Base-by-base conservation (phyloP, 2,888 invertebrate species). In the Mesorhabditis sp. region DNA sequence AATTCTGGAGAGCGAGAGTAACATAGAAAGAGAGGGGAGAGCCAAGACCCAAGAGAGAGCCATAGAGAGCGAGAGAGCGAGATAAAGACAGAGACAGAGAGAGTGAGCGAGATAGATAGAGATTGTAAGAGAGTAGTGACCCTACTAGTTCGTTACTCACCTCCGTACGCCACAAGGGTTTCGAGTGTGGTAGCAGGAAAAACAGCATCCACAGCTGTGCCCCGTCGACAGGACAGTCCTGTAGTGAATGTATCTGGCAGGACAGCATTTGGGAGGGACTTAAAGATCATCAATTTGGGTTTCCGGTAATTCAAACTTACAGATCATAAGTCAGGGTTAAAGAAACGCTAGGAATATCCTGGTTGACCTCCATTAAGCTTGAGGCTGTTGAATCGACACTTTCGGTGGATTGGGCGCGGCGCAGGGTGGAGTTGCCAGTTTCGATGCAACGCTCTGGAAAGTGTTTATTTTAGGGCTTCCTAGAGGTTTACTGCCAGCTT, bases 161-260 rank as follows among this genome's bases (percentile, higher is more conserved):
- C n/a, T 50, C 58, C 7, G 58, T 50, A 13, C 58, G 7, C 58
- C 58, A 50, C n/a, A 50, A 50, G 1, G 58, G 58, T 2, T 50
- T 50, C 58, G 58, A 50, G n/a, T 50, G 58, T 10, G 58, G 58
- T 50, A 50, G n/a, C 7, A 50, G 58, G n/a, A 50, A 50, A n/a
- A 50, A 50, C 7, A 50, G 58, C 58, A 50, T 50, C 58, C 58
- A 50, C 58, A 50, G 10, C n/a, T 50, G 58, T 13, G 10, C 58
- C 58, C n/a, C 58, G n/a, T 13, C n/a, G 1, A n/a, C 7, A 10
- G 58, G n/a, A n/a, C 58, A 50, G n/a, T 50, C 58, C 2, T 50
- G 10, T 10, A 50, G 58, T 2, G 58, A 50, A 2, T 50, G 58
- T n/a, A 50, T n/a, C n/a, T 50, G 58, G n/a, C 58, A 50, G 2